Percentiles rank a stretch among this genome's conserved stretches.
Conservation (phyloP, 2,888 invertebrate genomes). For the Teleiodes luculella region DNA sequence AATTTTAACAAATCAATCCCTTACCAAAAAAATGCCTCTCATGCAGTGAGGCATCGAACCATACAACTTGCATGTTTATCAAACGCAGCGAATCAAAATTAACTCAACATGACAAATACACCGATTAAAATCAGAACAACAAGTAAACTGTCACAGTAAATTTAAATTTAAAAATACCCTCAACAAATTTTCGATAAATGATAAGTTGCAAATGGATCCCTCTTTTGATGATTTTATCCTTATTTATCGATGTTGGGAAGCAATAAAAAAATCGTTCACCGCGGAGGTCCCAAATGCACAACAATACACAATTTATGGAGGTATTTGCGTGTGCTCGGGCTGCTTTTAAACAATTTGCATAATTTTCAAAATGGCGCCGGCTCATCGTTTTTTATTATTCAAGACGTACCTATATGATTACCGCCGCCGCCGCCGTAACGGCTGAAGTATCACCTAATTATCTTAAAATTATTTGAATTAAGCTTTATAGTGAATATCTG, state of each 20-base stretch:
- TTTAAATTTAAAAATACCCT: not conserved
- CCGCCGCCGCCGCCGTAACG: too few species aligned
- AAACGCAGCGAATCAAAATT: not conserved
- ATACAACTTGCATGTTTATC: too few species aligned
- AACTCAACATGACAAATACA: not conserved
- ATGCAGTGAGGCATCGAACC: too few species aligned
- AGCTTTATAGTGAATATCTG: too few species aligned
- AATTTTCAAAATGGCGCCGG: slow-evolving; percentile 14
- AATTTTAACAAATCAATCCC: too few species aligned
- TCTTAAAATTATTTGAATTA: too few species aligned
- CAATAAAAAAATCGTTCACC: not conserved
- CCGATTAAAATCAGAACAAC: not conserved
- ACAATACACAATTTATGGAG: slow-evolving; percentile 18
- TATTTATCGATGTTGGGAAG: slow-evolving; percentile 2
- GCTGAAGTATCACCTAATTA: too few species aligned
- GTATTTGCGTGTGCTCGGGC: not conserved
- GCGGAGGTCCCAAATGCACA: slow-evolving; percentile 7
- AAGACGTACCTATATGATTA: too few species aligned
- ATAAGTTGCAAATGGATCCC: slow-evolving; percentile 2
- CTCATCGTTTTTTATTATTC: not conserved
- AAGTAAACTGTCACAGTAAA: not conserved
- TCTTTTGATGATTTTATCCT: not conserved
- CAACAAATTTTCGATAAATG: not conserved
- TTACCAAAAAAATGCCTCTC: too few species aligned
- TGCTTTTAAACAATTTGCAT: slow-evolving; percentile 16